Evolutionary conservation across 2,888 invertebrate species (phyloP).

Genomic region (Dolichomitus sp.): DNA sequence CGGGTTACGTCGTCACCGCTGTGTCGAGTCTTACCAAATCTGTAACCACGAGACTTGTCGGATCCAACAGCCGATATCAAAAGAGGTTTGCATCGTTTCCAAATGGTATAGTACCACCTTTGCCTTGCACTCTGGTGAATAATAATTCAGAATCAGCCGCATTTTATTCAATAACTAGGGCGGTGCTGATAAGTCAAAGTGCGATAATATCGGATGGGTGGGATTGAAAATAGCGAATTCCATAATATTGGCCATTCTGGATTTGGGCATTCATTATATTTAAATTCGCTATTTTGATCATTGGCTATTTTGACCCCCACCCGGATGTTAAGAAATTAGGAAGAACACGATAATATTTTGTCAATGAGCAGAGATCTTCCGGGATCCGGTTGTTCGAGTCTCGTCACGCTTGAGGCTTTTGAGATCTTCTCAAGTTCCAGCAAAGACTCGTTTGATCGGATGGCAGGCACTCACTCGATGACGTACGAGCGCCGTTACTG

Average conservation of each 20-base stretch:
- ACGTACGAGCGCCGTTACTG: conserved; percentile 68
- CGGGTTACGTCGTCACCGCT: conserved; percentile 47
- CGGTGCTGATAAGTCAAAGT: too few species aligned
- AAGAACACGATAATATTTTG: conserved; percentile 43
- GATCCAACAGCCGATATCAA: background rate
- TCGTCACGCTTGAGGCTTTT: conserved; percentile 60
- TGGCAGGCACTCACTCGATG: conserved; percentile 68
- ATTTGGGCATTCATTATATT: too few species aligned
- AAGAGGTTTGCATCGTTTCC: conserved; percentile 26
- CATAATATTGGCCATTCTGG: too few species aligned
- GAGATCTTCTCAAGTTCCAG: conserved; percentile 52
- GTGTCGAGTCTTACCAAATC: conserved; percentile 55
- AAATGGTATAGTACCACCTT: background rate
- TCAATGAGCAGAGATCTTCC: conserved; percentile 51
- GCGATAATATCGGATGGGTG: too few species aligned
- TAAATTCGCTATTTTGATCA: too few species aligned
- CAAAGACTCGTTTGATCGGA: conserved; percentile 64
- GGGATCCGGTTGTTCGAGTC: conserved; percentile 65
- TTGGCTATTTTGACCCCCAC: too few species aligned
- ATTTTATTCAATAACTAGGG: too few species aligned
- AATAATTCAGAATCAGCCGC: too few species aligned
- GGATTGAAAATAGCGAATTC: too few species aligned
- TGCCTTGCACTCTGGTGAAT: too few species aligned
- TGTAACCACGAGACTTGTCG: conserved; percentile 39
- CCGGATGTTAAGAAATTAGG: background rate